Conservation (phyloP, 2,113 vertebrate species). For the Corvus hawaiiensis region DNA sequence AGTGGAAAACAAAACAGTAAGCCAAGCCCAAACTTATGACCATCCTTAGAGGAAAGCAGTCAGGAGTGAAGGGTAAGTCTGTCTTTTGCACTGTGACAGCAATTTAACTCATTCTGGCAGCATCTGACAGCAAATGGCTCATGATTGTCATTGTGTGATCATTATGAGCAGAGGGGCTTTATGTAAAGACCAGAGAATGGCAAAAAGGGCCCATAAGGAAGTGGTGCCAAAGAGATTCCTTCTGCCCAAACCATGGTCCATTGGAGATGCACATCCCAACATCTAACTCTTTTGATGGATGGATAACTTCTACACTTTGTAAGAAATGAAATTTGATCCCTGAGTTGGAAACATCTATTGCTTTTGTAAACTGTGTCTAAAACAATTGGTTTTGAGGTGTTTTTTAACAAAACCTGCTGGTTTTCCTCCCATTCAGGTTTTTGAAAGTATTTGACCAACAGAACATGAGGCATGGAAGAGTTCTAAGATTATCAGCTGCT, state of each 20-base stretch:
- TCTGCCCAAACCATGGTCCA: not conserved
- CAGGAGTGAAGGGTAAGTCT: not conserved
- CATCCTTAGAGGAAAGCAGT: not conserved
- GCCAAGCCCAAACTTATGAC: not conserved
- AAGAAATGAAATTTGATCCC: not conserved
- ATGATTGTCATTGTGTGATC: not conserved
- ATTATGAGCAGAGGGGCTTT: not conserved
- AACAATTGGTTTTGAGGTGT: not conserved
- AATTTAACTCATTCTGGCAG: not conserved
- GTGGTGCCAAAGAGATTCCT: not conserved
- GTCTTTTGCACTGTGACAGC: not conserved
- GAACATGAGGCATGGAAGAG: constrained; percentile 65
- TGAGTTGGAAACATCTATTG: not conserved
- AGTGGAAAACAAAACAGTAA: not conserved
- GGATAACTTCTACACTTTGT: not conserved
- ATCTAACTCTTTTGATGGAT: not conserved
- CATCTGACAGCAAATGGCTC: not conserved
- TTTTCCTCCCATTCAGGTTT: constrained; percentile 51
- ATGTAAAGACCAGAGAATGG: not conserved
- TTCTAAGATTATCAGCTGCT: constrained; percentile 57
- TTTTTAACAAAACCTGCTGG: not conserved
- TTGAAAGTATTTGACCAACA: constrained; percentile 20
- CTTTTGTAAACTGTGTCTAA: not conserved
- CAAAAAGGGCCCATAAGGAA: not conserved
- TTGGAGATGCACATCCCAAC: not conserved